phyloP scores from a whole-genome alignment of 2,888 invertebrate species.

The Rhopalosiphum nymphaeae region DNA sequence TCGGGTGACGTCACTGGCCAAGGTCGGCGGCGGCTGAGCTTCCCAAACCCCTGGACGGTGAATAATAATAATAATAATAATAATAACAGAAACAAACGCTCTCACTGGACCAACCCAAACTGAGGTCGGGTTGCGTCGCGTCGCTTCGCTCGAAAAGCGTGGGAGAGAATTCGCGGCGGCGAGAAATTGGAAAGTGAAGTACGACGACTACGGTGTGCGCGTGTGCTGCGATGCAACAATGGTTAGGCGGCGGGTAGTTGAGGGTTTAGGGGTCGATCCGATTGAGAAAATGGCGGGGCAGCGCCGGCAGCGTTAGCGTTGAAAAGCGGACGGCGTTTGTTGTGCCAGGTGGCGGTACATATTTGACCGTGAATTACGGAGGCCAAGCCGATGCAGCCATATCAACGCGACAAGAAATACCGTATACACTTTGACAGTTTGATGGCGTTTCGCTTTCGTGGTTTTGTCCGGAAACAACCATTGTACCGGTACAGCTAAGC shows the following conservation, averaged over 20 bases:
- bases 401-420: slow-evolving; percentile 51
- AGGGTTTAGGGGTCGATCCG: slow-evolving; percentile 47
- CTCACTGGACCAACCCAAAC: slow-evolving; percentile 44
- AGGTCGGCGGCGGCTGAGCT: slow-evolving; percentile 34
- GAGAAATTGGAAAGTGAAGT: background rate
- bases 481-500: background rate
- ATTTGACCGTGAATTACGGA: slow-evolving; percentile 60
- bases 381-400: slow-evolving; percentile 50
- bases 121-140: slow-evolving; percentile 37
- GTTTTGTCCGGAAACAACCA: background rate
- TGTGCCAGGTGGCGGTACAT: slow-evolving; percentile 59
- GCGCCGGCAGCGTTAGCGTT: background rate
- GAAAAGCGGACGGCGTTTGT: slow-evolving; percentile 11
- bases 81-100: slow-evolving; percentile 31
- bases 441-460: background rate
- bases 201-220: slow-evolving; percentile 6
- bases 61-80: slow-evolving; percentile 41
- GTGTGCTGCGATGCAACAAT: slow-evolving; percentile 35
- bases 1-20: slow-evolving; percentile 53
- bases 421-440: background rate
- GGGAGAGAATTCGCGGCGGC: slow-evolving; percentile 7
- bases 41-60: background rate
- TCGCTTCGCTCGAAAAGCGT: background rate
- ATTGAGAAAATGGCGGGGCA: slow-evolving; percentile 5
- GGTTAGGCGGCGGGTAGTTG: background rate